Percentiles rank a stretch among this genome's conserved stretches.
Evolutionary conservation across 2,113 vertebrate genomes (phyloP).

Genomic region (Oncorhynchus mykiss): DNA sequence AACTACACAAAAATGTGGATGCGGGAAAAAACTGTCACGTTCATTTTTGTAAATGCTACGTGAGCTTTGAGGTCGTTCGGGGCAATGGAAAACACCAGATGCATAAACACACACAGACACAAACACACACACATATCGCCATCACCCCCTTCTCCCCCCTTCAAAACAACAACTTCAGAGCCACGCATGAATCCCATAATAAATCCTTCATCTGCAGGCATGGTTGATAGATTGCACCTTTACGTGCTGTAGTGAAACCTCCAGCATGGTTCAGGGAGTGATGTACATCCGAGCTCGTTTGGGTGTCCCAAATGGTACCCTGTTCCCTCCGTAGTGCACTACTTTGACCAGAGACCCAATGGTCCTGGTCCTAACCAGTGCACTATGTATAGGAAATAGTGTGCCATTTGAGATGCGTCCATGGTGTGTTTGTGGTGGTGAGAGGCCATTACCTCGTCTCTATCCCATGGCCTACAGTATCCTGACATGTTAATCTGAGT

Average conservation of each 20-base stretch:
- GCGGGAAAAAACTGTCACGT: background rate
- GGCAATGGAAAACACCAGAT: background rate
- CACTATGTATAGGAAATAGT: no score
- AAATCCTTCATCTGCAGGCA: slow-evolving; percentile 22
- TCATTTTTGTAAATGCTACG: background rate
- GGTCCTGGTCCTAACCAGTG: no score
- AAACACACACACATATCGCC: slow-evolving; percentile 9
- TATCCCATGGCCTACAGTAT: background rate
- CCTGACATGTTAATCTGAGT: slow-evolving; percentile 47
- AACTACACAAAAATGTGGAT: background rate
- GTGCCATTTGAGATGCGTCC: no score
- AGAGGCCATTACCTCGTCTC: slow-evolving; percentile 56
- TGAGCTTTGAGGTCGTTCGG: background rate
- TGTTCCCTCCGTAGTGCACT: no score
- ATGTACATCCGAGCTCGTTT: background rate
- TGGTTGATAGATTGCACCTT: slow-evolving; percentile 48
- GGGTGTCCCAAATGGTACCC: slow-evolving; percentile 54
- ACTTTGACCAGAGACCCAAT: no score
- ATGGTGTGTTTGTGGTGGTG: slow-evolving; percentile 39
- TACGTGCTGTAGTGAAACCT: slow-evolving; percentile 11
- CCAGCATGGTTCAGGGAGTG: slow-evolving; percentile 20
- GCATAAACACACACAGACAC: slow-evolving; percentile 5
- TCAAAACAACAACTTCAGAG: background rate
- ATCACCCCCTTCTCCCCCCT: background rate
- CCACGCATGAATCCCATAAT: slow-evolving; percentile 22